Percentiles rank a stretch among this genome's conserved stretches.
These are phyloP conservation scores for Ryuthela nishihirai DNA, from an alignment of 2,888 invertebrate genomes.

Conservation along the genomic window DNA sequence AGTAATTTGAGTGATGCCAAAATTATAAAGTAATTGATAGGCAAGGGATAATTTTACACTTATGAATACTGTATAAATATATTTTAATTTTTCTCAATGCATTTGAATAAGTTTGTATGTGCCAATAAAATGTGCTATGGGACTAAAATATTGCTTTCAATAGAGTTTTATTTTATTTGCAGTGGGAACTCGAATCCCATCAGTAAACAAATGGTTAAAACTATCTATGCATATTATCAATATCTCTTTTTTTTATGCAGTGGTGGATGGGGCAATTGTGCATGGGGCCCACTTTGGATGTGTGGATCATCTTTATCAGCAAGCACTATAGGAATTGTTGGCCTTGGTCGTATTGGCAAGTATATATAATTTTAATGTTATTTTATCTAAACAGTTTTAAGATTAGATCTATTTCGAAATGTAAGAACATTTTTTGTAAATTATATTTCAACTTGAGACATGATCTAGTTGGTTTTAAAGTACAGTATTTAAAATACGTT, in stretches of 20 bases:
- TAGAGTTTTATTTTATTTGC: too few species aligned
- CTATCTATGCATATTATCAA: not conserved
- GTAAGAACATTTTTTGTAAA: not conserved
- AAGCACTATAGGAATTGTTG: constrained; percentile 68
- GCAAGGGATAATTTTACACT: too few species aligned
- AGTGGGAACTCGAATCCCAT: too few species aligned
- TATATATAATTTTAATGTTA: not conserved
- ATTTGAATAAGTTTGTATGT: too few species aligned
- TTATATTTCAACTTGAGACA: not conserved
- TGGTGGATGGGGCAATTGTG: constrained; percentile 44
- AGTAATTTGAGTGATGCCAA: too few species aligned
- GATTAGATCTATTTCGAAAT: not conserved
- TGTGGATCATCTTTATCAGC: constrained; percentile 75
- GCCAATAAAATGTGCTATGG: too few species aligned
- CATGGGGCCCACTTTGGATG: constrained; percentile 89
- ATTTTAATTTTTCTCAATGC: too few species aligned
- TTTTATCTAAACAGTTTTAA: not conserved
- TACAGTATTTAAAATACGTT: not conserved
- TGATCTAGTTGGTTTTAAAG: not conserved
- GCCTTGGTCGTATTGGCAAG: constrained; percentile 56
- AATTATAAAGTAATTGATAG: too few species aligned
- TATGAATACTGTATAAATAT: too few species aligned
- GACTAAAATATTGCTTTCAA: too few species aligned
- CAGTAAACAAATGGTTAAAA: not conserved
- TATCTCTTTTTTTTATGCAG: constrained; percentile 16